A percentile compares a stretch with the other conserved stretches of the same genome.
phyloP scores from a whole-genome alignment of 2,113 vertebrate genomes.

The Pogonocichla stellata region DNA sequence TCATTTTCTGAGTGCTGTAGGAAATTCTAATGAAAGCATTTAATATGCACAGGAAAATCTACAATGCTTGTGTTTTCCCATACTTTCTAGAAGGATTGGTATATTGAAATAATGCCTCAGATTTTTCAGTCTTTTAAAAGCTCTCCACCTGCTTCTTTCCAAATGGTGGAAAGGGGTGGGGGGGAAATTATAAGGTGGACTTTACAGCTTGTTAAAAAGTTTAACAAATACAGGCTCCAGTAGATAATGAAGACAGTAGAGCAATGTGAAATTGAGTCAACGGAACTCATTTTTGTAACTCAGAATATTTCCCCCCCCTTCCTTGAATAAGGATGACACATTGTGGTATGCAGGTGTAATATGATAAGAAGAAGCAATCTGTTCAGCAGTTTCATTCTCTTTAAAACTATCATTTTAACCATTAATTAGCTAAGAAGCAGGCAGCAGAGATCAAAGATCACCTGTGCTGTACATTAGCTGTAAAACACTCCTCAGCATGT shows the following conservation, averaged over 20 bases:
- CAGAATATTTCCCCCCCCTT: neutral
- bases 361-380: neutral
- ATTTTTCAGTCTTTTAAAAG: neutral
- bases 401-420: neutral
- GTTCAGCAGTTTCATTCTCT: neutral
- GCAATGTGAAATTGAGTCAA: neutral
- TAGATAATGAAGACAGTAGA: neutral
- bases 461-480: neutral
- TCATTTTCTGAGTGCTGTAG: neutral
- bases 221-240: neutral
- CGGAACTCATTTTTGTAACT: neutral
- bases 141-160: neutral
- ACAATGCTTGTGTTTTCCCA: neutral
- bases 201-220: neutral
- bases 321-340: neutral
- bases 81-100: neutral
- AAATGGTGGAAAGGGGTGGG: neutral
- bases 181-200: neutral
- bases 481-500: neutral
- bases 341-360: neutral
- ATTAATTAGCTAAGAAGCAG: slow-evolving; percentile 27
- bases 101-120: neutral
- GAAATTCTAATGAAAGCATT: slow-evolving; percentile 13
- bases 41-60: neutral
- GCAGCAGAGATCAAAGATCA: slow-evolving; percentile 8